Evolutionary conservation across 2,113 vertebrate species (phyloP).

Genomic region (Dissostichus mawsoni): DNA sequence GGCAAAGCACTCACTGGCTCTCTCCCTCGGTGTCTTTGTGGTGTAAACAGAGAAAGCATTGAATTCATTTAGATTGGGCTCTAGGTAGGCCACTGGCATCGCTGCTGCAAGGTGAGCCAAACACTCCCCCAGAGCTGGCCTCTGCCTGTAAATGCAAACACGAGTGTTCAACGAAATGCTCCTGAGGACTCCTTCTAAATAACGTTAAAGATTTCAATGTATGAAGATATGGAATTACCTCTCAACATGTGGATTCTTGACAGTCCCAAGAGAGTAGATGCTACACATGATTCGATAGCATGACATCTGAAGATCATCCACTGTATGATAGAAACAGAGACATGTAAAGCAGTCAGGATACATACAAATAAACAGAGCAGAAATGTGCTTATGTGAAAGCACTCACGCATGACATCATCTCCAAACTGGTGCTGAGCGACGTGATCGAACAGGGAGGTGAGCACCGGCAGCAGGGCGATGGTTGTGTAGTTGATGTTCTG

Average conservation of each 20-base stretch:
- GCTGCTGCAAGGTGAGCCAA: constrained; percentile 92
- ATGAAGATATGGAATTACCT: constrained; percentile 79
- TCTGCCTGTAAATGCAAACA: constrained; percentile 80
- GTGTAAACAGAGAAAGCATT: constrained; percentile 95
- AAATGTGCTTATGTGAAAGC: background rate
- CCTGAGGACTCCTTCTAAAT: background rate
- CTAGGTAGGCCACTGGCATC: constrained; percentile 94
- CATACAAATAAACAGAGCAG: constrained; percentile 2
- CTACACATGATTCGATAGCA: constrained; percentile 95
- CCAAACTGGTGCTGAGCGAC: constrained; percentile 95
- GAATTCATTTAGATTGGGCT: constrained; percentile 90
- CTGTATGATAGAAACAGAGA: constrained; percentile 69
- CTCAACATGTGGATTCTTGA: constrained; percentile 92
- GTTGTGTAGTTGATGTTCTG: constrained; percentile 97
- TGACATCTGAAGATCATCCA: constrained; percentile 95
- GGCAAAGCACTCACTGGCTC: constrained; percentile 87
- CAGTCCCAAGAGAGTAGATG: constrained; percentile 95
- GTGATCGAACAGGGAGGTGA: constrained; percentile 95
- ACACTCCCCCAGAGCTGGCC: constrained; percentile 93
- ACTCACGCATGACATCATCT: constrained; percentile 92
- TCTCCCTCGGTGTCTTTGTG: constrained; percentile 92
- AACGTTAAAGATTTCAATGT: background rate
- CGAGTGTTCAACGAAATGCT: background rate
- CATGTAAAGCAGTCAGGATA: background rate
- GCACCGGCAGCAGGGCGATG: constrained; percentile 92